A percentile compares a stretch with the other conserved stretches of the same genome.
phyloP scores from a whole-genome alignment of 1,140 invertebrate species.

The Radopholus similis region DNA sequence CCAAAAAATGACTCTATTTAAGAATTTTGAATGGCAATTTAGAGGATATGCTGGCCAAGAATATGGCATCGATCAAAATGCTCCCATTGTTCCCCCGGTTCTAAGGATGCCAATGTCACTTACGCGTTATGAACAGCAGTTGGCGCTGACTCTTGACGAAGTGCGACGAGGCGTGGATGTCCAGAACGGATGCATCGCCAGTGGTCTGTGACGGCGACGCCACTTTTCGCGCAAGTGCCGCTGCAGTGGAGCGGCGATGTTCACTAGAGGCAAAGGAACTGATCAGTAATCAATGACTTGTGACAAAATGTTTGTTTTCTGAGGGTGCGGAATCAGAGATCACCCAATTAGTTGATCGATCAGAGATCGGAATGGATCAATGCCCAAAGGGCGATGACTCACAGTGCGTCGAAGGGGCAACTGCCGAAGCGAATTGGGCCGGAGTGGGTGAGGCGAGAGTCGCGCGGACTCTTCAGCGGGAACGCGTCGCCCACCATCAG shows the following conservation, averaged over 20 bases:
- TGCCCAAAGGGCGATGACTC: neutral
- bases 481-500: slow-evolving; percentile 44
- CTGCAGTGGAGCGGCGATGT: slow-evolving; percentile 14
- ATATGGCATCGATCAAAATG: too few species aligned
- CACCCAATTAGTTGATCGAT: neutral
- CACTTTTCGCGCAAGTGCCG: slow-evolving; percentile 12
- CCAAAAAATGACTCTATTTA: neutral
- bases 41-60: neutral
- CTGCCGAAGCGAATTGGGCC: slow-evolving; percentile 39
- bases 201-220: too few species aligned
- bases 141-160: slow-evolving; percentile 41
- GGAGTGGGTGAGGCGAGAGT: slow-evolving; percentile 34
- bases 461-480: slow-evolving; percentile 37
- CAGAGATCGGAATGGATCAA: neutral
- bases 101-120: too few species aligned
- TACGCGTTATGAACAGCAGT: slow-evolving; percentile 42
- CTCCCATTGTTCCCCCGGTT: too few species aligned
- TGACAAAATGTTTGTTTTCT: neutral
- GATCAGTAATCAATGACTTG: neutral
- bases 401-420: slow-evolving; percentile 44
- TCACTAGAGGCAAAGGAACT: slow-evolving; percentile 9
- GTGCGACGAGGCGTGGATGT: slow-evolving; percentile 41
- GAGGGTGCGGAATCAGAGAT: neutral
- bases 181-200: slow-evolving; percentile 6
- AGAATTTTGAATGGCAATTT: neutral